Conservation (phyloP, 2,113 vertebrate species). For the Proteles cristata region DNA sequence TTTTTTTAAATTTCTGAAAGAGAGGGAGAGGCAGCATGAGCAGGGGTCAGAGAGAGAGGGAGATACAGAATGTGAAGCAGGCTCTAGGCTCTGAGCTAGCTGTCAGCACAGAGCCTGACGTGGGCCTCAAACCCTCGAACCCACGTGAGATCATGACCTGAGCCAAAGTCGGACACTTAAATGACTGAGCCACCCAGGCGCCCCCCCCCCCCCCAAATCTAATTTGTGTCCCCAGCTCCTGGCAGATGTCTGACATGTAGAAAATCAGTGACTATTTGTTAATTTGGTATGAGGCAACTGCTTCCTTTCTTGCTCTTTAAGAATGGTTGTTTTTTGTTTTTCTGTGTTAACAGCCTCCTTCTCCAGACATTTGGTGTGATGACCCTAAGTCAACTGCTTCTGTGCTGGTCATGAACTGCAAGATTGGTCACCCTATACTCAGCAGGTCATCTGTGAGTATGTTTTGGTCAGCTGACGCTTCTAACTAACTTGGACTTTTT, state of each 20-base stretch:
- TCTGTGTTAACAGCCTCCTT: conserved; percentile 78
- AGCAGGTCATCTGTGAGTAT: conserved; percentile 76
- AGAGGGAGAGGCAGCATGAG: too few relatives aligned
- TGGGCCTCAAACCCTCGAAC: too few relatives aligned
- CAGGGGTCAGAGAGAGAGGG: too few relatives aligned
- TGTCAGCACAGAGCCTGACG: too few relatives aligned
- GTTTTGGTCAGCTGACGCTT: background rate
- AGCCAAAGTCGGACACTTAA: too few relatives aligned
- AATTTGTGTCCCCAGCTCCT: background rate
- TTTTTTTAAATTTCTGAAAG: too few relatives aligned
- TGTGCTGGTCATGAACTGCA: conserved; percentile 76
- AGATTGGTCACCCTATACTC: conserved; percentile 79
- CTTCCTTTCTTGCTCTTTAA: background rate
- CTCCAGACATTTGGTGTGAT: conserved; percentile 70
- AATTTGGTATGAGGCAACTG: background rate
- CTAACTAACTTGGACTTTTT: background rate
- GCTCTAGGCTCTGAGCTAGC: too few relatives aligned
- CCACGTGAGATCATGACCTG: too few relatives aligned
- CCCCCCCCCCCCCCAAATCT: background rate
- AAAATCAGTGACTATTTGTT: background rate
- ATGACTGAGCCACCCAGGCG: too few relatives aligned
- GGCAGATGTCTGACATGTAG: background rate
- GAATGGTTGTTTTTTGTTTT: background rate
- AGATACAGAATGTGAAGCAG: too few relatives aligned
- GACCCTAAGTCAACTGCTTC: conserved; percentile 61